phyloP scores from a whole-genome alignment of 1,140 invertebrate genomes.

The Tigriopus japonicus region DNA sequence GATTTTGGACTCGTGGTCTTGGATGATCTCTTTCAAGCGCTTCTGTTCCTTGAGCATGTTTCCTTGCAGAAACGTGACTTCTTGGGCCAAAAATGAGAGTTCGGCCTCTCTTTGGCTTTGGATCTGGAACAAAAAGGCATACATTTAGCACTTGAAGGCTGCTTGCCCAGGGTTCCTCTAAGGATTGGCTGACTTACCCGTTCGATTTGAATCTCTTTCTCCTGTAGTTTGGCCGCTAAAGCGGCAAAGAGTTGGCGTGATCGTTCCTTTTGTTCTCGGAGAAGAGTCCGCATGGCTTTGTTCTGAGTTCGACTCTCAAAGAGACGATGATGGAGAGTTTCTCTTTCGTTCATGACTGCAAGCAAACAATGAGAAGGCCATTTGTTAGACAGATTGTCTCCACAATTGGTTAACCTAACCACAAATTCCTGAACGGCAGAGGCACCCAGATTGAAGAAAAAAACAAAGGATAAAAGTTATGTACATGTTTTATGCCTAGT shows the following conservation, averaged over 20 bases:
- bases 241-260: not conserved
- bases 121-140: not conserved
- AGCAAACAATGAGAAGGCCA: too few relatives aligned
- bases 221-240: not conserved
- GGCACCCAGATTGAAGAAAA: too few relatives aligned
- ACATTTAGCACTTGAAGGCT: too few relatives aligned
- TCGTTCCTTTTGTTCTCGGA: not conserved
- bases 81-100: not conserved
- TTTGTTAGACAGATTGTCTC: too few relatives aligned
- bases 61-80: not conserved
- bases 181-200: not conserved
- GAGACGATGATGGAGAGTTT: too few relatives aligned
- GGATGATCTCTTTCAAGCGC: not conserved
- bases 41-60: not conserved
- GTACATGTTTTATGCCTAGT: too few relatives aligned
- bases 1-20: not conserved
- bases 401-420: too few relatives aligned
- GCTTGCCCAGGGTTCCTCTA: too few relatives aligned
- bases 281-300: not conserved
- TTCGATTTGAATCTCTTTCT: not conserved
- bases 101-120: not conserved
- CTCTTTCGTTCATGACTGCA: too few relatives aligned
- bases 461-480: too few relatives aligned
- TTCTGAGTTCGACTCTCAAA: not conserved
- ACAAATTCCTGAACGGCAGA: too few relatives aligned